Conservation (phyloP, 1,140 invertebrate species). For the Drosophila teissieri region DNA sequence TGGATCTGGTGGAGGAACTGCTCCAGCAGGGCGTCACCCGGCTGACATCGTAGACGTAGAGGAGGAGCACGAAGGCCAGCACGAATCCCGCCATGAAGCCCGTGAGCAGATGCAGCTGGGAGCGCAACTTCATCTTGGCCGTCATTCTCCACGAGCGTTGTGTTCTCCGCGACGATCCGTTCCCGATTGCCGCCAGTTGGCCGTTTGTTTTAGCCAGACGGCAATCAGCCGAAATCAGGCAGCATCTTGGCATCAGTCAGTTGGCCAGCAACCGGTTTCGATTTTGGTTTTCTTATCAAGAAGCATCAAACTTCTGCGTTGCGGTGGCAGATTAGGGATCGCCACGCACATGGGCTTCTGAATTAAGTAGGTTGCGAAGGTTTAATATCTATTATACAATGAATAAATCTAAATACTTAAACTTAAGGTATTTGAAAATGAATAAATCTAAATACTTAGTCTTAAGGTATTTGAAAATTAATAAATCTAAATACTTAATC, state of each 20-base stretch:
- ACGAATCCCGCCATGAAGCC: slow-evolving; percentile 62
- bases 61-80: slow-evolving; percentile 49
- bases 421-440: too few relatives aligned
- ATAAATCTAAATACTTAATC: too few relatives aligned
- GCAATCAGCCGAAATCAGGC: slow-evolving; percentile 20
- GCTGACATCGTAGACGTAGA: slow-evolving; percentile 53
- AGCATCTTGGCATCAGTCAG: slow-evolving; percentile 7
- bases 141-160: slow-evolving; percentile 47
- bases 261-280: slow-evolving; percentile 49
- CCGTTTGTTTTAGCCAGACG: slow-evolving; percentile 40
- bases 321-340: slow-evolving; percentile 23
- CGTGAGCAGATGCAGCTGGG: slow-evolving; percentile 53
- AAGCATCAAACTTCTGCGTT: slow-evolving; percentile 21
- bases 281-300: slow-evolving; percentile 42
- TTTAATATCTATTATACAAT: too few relatives aligned
- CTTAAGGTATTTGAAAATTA: too few relatives aligned
- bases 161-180: slow-evolving; percentile 55
- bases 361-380: background rate
- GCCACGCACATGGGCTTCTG: background rate
- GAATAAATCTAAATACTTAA: too few relatives aligned
- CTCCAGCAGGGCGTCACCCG: slow-evolving; percentile 28
- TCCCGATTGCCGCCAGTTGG: slow-evolving; percentile 41
- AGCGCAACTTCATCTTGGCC: slow-evolving; percentile 43
- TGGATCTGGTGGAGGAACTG: slow-evolving; percentile 19
- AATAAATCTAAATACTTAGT: too few relatives aligned